These are phyloP conservation scores for Pogoniulus pusillus DNA, from an alignment of 2,797 vertebrate genomes.

Conservation along the genomic window DNA sequence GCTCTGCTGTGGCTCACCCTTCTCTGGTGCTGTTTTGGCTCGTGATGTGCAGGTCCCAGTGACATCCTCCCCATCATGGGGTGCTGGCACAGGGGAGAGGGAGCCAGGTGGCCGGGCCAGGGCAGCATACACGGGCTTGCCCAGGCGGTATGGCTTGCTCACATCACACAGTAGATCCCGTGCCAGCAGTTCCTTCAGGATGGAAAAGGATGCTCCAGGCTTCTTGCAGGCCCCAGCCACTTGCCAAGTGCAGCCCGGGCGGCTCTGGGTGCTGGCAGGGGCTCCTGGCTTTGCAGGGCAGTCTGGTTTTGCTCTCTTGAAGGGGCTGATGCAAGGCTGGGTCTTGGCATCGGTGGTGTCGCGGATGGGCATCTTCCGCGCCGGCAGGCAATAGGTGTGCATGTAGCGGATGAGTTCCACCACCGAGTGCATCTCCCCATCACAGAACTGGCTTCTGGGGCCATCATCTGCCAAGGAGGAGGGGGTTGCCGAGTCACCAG, in stretches of 20 bases:
- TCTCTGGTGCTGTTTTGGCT: background rate
- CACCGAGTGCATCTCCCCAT: slow-evolving; percentile 86
- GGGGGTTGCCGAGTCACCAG: slow-evolving; percentile 54
- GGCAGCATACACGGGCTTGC: slow-evolving; percentile 86
- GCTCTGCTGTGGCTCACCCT: slow-evolving; percentile 60
- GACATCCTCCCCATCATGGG: background rate
- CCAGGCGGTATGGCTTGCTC: slow-evolving; percentile 95
- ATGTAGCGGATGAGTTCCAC: slow-evolving; percentile 97
- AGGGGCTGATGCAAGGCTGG: slow-evolving; percentile 72
- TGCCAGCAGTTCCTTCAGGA: slow-evolving; percentile 91
- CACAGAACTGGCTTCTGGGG: slow-evolving; percentile 74
- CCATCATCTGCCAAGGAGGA: background rate
- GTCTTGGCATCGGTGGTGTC: slow-evolving; percentile 71
- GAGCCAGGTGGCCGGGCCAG: slow-evolving; percentile 43
- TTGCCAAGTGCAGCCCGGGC: slow-evolving; percentile 6
- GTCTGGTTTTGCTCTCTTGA: slow-evolving; percentile 65
- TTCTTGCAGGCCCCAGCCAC: background rate
- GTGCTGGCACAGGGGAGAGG: background rate
- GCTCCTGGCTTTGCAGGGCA: background rate
- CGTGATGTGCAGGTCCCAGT: slow-evolving; percentile 7
- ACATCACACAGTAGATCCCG: slow-evolving; percentile 89
- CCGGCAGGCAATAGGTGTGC: slow-evolving; percentile 97
- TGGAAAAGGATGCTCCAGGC: slow-evolving; percentile 79
- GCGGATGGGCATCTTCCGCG: slow-evolving; percentile 83
- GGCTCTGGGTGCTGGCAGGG: background rate